Conservation (phyloP, 2,113 vertebrate species). For the Albula goreensis region DNA sequence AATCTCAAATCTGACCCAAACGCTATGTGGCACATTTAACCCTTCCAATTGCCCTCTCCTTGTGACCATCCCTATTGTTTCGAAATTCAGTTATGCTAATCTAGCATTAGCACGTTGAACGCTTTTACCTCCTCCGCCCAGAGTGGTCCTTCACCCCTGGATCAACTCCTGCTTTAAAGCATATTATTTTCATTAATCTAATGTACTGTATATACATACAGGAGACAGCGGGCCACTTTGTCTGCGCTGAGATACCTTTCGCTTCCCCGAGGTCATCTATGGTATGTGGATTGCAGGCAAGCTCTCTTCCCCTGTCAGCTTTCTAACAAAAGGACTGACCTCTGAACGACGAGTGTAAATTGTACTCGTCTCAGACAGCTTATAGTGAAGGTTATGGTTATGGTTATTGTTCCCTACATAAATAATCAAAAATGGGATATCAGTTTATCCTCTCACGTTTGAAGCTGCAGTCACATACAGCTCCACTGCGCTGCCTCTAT, state of each 20-base stretch:
- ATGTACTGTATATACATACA: not conserved
- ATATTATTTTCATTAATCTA: not conserved
- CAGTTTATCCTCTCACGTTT: not conserved
- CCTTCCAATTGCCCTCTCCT: not conserved
- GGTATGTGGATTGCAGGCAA: not conserved
- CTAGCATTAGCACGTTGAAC: not conserved
- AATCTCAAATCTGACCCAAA: slow-evolving; percentile 6
- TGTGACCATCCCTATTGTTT: not conserved
- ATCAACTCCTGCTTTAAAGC: not conserved
- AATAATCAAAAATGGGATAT: no score
- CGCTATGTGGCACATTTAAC: slow-evolving; percentile 16
- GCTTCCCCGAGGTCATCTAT: not conserved
- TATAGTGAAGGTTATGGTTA: not conserved
- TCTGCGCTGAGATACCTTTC: not conserved
- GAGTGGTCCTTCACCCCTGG: not conserved
- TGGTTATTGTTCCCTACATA: not conserved
- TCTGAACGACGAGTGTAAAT: no score
- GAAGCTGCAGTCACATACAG: not conserved
- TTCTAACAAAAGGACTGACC: no score
- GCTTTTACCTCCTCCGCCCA: not conserved
- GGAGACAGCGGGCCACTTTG: not conserved
- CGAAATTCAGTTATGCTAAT: slow-evolving; percentile 12
- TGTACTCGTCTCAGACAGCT: not conserved
- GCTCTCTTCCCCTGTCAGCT: no score
- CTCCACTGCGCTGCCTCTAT: no score